Base-by-base conservation (phyloP, 1,140 invertebrate species). In the Oedothorax gibbosus region DNA sequence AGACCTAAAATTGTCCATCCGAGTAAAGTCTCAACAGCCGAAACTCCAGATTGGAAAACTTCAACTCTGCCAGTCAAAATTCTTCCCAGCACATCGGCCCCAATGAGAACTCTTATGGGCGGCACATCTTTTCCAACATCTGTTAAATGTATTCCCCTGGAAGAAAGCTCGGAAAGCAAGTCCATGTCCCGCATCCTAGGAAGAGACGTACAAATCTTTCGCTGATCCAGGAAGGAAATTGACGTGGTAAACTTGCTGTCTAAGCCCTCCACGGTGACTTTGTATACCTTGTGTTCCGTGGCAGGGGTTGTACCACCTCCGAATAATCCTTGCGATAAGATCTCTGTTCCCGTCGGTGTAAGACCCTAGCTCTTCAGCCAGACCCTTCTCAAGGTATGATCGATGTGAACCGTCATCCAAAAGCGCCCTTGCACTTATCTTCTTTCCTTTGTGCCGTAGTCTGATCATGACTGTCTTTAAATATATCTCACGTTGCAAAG, bases 301-400 rank as follows among this genome's bases (percentile, higher is more conserved):
- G 57, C 57, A 11, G 60, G 69, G 7, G 71, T 49, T 21, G 56
- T 73, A 75, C 50, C 69, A n/a, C 69, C 71, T 15, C 71, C 80
- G 75, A 75, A 83, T 18, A 83, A 53, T 53, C 71, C 80, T 56
- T 83, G 80, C 62, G 69, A 73, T 15, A 83, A 49, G 8, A 83
- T n/a, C 66, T 83, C 53, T 18, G 3, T 84, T 75, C 72, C 50
- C 15, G 50, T 54, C 2, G 81, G 56, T 56, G 62, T n/a, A 65
- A 76, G 62, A 20, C 14, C 12, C 49, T n/a, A 84, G n/a, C 20
- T 84, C 81, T 68, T 68, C 57, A 15, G 57, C n/a, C 77, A 18
- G 5, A 35, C 35, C 62, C 53, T 15, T 78, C 11, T 11, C 35
- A 62, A 14, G 65, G 15, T 65, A 57, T 51, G n/a, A 78, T 9